A percentile compares a stretch with the other conserved stretches of the same genome.
Evolutionary conservation across 1,140 invertebrate species (phyloP).

Genomic region (Drosophila busckii): DNA sequence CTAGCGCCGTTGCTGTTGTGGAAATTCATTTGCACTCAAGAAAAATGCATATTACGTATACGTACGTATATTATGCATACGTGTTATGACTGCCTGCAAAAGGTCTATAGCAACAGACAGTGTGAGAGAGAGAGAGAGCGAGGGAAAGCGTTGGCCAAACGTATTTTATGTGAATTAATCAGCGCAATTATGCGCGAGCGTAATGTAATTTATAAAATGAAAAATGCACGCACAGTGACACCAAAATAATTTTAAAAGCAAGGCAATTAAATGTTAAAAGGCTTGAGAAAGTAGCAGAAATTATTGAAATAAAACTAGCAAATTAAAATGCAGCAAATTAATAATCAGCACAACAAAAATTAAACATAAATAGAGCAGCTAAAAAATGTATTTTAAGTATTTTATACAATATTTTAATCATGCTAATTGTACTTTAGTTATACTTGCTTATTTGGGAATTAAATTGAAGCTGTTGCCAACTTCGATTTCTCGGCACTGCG

Average conservation of each 20-base stretch:
- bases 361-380: too few relatives aligned
- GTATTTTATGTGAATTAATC: slow-evolving; percentile 71
- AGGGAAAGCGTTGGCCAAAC: slow-evolving; percentile 14
- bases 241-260: background rate
- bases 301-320: background rate
- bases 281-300: slow-evolving; percentile 6
- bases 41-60: slow-evolving; percentile 24
- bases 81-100: too few relatives aligned
- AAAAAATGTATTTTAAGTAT: too few relatives aligned
- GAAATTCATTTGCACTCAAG: slow-evolving; percentile 46
- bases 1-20: too few relatives aligned
- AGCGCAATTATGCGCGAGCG: slow-evolving; percentile 62
- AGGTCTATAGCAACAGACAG: too few relatives aligned
- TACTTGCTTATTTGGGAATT: background rate
- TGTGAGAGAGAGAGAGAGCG: background rate
- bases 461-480: background rate
- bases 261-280: background rate
- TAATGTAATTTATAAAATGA: slow-evolving; percentile 69
- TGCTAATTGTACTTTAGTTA: slow-evolving; percentile 4
- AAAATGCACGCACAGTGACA: slow-evolving; percentile 27
- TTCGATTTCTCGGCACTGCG: slow-evolving; percentile 29
- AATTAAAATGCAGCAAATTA: background rate
- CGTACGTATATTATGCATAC: background rate
- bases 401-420: too few relatives aligned
- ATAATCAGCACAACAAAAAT: too few relatives aligned